These are phyloP conservation scores for Gastrophysa polygoni DNA, from an alignment of 2,888 invertebrate species.

Conservation along the genomic window DNA sequence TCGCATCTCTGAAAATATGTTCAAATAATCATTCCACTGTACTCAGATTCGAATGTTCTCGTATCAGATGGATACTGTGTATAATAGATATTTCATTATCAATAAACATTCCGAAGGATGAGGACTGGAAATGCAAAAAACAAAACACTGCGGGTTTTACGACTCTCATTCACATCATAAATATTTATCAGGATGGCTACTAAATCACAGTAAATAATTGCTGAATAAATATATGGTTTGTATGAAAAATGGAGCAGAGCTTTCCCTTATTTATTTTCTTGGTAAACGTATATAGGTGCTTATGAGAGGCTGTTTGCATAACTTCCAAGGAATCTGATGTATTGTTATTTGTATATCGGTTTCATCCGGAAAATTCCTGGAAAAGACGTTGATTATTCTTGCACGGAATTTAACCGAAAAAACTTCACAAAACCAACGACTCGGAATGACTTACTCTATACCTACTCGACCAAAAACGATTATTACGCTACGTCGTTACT, in stretches of 20 bases:
- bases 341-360: too few relatives aligned
- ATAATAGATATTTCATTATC: background rate
- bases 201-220: constrained; percentile 31
- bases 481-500: too few relatives aligned
- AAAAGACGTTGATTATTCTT: too few relatives aligned
- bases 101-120: constrained; percentile 4
- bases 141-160: constrained; percentile 20
- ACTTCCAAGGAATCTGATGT: background rate
- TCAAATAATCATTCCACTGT: too few relatives aligned
- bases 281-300: background rate
- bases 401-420: too few relatives aligned
- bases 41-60: too few relatives aligned
- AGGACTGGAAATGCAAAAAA: constrained; percentile 2
- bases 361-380: too few relatives aligned
- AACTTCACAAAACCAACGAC: too few relatives aligned
- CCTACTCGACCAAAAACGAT: too few relatives aligned
- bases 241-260: background rate
- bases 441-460: too few relatives aligned
- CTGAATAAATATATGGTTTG: constrained; percentile 23
- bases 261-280: background rate
- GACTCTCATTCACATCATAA: constrained; percentile 24
- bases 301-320: background rate
- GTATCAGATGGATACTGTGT: too few relatives aligned
- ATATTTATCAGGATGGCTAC: constrained; percentile 24
- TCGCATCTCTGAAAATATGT: too few relatives aligned